phyloP scores from a whole-genome alignment of 2,113 vertebrate genomes.

The Hemicordylus capensis region DNA sequence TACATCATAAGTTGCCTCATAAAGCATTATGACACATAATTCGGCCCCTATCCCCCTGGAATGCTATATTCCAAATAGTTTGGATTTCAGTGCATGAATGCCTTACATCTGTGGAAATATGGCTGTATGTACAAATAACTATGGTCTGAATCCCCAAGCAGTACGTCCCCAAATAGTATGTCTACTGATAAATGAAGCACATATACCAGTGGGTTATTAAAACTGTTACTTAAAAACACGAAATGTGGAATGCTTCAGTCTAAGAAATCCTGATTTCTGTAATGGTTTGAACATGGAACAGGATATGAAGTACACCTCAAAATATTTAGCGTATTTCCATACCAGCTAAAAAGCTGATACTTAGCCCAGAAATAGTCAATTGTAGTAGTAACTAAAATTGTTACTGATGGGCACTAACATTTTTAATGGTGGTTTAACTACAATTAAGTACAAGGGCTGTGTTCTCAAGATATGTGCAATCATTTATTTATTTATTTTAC shows the following conservation, averaged over 20 bases:
- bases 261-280: not conserved
- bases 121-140: not conserved
- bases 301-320: not conserved
- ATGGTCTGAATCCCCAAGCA: not conserved
- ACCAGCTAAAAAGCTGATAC: not conserved
- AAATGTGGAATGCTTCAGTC: not conserved
- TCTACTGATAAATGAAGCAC: not conserved
- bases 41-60: too few relatives aligned
- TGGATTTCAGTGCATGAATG: too few relatives aligned
- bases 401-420: too few relatives aligned
- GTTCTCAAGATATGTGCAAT: too few relatives aligned
- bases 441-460: too few relatives aligned
- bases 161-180: not conserved
- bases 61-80: too few relatives aligned
- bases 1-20: too few relatives aligned
- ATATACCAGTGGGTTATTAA: not conserved
- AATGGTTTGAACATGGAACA: not conserved
- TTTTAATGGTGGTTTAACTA: too few relatives aligned
- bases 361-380: not conserved
- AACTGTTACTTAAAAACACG: not conserved
- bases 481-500: too few relatives aligned
- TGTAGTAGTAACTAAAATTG: too few relatives aligned
- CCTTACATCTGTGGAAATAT: not conserved
- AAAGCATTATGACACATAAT: too few relatives aligned
- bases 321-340: not conserved